phyloP scores from a whole-genome alignment of 2,888 invertebrate genomes.

The Smittia aterrima region DNA sequence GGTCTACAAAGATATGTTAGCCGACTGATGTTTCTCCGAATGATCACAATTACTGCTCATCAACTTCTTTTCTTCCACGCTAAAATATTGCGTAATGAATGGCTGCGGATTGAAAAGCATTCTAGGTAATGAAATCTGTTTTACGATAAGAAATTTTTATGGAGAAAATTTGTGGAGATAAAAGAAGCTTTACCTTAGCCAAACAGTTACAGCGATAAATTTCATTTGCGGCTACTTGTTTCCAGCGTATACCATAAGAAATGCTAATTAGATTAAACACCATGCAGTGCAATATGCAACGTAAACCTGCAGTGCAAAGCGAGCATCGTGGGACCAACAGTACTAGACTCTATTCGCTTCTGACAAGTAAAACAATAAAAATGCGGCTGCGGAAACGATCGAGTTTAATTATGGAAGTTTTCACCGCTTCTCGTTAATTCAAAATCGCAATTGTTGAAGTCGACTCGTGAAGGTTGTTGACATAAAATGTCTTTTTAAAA shows the following conservation, averaged over 20 bases:
- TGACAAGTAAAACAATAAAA: not conserved
- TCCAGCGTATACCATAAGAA: not conserved
- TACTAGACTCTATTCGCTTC: not conserved
- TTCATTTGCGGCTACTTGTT: not conserved
- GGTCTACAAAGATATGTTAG: not conserved
- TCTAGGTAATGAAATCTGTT: not conserved
- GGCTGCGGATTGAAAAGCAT: not conserved
- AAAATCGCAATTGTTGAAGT: not conserved
- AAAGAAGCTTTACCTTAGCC: not conserved
- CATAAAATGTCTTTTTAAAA: constrained; percentile 1
- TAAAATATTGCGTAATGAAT: not conserved
- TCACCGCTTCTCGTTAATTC: constrained; percentile 5
- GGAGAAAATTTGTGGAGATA: not conserved
- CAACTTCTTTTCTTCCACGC: not conserved
- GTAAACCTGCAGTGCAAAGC: not conserved
- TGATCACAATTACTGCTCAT: not conserved
- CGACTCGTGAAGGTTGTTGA: constrained; percentile 10
- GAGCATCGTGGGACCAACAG: constrained; percentile 9
- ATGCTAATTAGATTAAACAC: constrained; percentile 20
- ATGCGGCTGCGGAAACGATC: not conserved
- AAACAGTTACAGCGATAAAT: not conserved
- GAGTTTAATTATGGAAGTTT: constrained; percentile 2
- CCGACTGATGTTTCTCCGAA: not conserved
- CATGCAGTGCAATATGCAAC: constrained; percentile 19
- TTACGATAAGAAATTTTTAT: not conserved